phyloP scores from a whole-genome alignment of 2,113 vertebrate genomes.

The Sebastes fasciatus region DNA sequence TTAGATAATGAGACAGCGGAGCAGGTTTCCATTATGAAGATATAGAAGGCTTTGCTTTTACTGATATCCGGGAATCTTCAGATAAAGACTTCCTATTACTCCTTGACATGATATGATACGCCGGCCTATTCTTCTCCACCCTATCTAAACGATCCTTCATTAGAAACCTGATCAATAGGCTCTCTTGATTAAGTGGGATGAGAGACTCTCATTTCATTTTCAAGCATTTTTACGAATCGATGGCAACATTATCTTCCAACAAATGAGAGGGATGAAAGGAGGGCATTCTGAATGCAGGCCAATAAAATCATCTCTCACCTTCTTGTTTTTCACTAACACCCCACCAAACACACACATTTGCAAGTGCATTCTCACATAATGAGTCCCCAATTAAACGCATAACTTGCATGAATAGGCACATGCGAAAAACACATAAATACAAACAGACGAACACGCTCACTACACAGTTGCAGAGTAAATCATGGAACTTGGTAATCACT shows the following conservation, averaged over 20 bases:
- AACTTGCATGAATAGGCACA: conserved; percentile 55
- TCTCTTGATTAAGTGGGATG: conserved; percentile 90
- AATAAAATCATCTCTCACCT: conserved; percentile 69
- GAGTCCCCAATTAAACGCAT: conserved; percentile 63
- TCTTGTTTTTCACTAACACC: conserved; percentile 49
- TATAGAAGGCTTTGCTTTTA: conserved; percentile 57
- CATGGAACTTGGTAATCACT: conserved; percentile 92
- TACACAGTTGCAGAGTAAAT: conserved; percentile 90
- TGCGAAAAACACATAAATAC: conserved; percentile 38
- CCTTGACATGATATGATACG: conserved; percentile 78
- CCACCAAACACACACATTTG: conserved; percentile 73
- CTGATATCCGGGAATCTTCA: conserved; percentile 79
- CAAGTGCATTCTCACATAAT: conserved; percentile 12
- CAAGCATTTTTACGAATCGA: conserved; percentile 95
- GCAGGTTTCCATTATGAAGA: conserved; percentile 66
- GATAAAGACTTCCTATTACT: conserved; percentile 83
- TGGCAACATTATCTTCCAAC: conserved; percentile 94
- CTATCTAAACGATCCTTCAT: conserved; percentile 85
- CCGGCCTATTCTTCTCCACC: conserved; percentile 75
- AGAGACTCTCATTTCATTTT: conserved; percentile 95
- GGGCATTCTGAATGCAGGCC: conserved; percentile 90
- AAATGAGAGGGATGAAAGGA: conserved; percentile 92
- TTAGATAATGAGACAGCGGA: conserved; percentile 55
- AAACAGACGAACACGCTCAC: conserved; percentile 55
- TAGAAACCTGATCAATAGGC: conserved; percentile 88